Base-by-base conservation (phyloP, 2,888 invertebrate genomes). In the Peribatodes rhomboidaria region DNA sequence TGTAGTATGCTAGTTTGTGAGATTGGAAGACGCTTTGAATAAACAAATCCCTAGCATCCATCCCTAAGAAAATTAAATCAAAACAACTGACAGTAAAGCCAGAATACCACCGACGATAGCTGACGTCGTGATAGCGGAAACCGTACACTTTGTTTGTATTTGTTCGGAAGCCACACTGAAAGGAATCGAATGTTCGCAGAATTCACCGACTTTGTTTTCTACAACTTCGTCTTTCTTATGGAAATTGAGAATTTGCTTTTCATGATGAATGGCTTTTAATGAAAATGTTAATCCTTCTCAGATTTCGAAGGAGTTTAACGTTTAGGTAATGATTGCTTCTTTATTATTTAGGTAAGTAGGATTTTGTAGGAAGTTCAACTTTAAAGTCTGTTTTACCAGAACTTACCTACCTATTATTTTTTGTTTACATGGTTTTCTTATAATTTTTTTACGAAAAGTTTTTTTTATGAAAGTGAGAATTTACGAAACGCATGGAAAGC, bases 141-240 rank as follows among this genome's bases (percentile, higher is more conserved):
- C 56, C 49, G 3, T 10, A 65, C 52, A 57, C 57, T 42, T 14
- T 61, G 54, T 52, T 55, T 66, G 22, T 66, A 37, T 66, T 58
- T 66, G 46, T 49, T 60, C 61, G 46, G 58, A 54, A 66, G 54
- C 35, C 46, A 6, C 8, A 44, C 42, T 27, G 49, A 64, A 64
- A 46, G 60, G 65, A 65, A 65, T 65, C 65, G 60, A 50, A 65
- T 64, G 55, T 56, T 50, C 44, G 31, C 9, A 31, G 22, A 22
- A 18, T 10, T 55, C 41, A 22, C 31, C 22, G 50, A 65, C 49
- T 63, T 63, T 56, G 65, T 52, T 59, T 44, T 55, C 14, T 20
- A 58, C 44, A 65, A 61, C 52, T 61, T 53, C 31, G 50, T 50
- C 44, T 56, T 65, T 61, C 50, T 65, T 61, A 60, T 60, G 52